phyloP scores from a whole-genome alignment of 2,797 vertebrate species.

The Pogonophryne albipinna region DNA sequence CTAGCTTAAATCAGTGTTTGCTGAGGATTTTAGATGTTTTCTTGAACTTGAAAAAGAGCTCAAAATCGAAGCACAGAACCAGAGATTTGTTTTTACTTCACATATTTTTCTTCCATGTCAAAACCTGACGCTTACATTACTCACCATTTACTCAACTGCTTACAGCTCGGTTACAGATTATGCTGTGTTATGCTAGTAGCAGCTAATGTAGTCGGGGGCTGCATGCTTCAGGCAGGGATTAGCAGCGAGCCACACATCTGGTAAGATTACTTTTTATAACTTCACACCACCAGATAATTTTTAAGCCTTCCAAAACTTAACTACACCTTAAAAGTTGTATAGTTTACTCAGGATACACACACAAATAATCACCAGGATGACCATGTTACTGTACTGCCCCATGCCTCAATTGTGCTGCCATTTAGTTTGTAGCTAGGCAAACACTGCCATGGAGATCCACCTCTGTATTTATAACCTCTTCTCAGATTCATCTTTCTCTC shows the following conservation, averaged over 20 bases:
- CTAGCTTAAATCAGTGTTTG: not conserved
- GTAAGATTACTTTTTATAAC: not conserved
- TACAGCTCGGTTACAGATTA: not conserved
- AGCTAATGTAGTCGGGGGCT: not conserved
- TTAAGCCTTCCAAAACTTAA: not conserved
- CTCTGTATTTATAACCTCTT: constrained; percentile 27
- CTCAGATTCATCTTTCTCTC: constrained; percentile 20
- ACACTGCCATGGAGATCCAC: constrained; percentile 18
- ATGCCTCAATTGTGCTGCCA: constrained; percentile 4
- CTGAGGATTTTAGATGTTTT: constrained; percentile 1
- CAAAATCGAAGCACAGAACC: not conserved
- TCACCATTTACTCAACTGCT: not conserved
- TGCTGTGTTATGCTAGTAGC: not conserved
- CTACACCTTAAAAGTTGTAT: not conserved
- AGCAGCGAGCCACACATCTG: not conserved
- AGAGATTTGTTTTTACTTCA: not conserved
- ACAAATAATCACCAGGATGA: not conserved
- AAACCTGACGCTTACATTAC: not conserved
- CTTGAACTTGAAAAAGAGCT: not conserved
- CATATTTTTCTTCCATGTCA: not conserved
- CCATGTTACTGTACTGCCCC: not conserved
- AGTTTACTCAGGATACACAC: not conserved
- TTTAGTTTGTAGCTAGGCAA: constrained; percentile 26
- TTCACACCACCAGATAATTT: not conserved
- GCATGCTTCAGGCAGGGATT: not conserved